Percentiles rank a stretch among this genome's conserved stretches.
Conservation (phyloP, 2,797 vertebrate species). For the Rhyacichthys aspro region DNA sequence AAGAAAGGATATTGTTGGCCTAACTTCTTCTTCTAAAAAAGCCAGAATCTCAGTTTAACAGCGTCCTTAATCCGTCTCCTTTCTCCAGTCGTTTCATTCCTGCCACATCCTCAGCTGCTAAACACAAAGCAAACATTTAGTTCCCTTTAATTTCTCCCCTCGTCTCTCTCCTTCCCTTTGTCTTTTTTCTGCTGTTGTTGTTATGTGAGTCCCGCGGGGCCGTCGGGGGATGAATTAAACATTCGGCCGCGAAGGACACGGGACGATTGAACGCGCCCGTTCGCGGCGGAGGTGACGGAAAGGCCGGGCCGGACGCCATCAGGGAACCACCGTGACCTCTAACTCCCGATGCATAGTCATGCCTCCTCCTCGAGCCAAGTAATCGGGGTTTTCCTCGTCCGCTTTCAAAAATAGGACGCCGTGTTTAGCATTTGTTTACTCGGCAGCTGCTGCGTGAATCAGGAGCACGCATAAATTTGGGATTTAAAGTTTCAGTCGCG, state of each 20-base stretch:
- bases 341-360: conserved; percentile 59
- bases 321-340: conserved; percentile 72
- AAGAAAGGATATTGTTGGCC: too few species aligned
- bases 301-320: conserved; percentile 64
- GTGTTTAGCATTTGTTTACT: conserved; percentile 22
- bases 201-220: conserved; percentile 65
- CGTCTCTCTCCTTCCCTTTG: conserved; percentile 8
- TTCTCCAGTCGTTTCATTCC: conserved; percentile 26
- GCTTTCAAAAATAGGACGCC: conserved; percentile 6
- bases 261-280: conserved; percentile 65
- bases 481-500: too few species aligned
- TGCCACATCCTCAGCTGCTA: conserved; percentile 39
- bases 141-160: conserved; percentile 42
- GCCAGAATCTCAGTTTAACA: too few species aligned
- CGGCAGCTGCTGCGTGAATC: neutral
- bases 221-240: conserved; percentile 78
- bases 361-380: conserved; percentile 15
- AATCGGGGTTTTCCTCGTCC: conserved; percentile 45
- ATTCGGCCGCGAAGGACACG: conserved; percentile 69
- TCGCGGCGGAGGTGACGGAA: conserved; percentile 66
- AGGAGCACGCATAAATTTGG: neutral
- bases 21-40: too few species aligned
- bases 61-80: neutral
- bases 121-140: conserved; percentile 61
- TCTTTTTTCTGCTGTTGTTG: conserved; percentile 57